Base-by-base conservation (phyloP, 2,797 vertebrate genomes). In the Pangasius sanitwongsei region DNA sequence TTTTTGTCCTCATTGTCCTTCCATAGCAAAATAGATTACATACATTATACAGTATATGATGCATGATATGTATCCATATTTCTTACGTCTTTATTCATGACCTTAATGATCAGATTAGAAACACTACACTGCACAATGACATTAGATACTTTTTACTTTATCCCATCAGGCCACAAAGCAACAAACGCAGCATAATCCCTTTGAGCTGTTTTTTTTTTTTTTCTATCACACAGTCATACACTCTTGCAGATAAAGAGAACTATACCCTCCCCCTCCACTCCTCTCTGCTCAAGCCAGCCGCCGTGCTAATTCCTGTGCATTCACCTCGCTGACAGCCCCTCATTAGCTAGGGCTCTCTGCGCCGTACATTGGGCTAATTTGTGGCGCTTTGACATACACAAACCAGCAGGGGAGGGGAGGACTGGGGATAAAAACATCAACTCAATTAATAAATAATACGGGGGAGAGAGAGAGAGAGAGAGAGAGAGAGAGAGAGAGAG, bases 321-420 rank as follows among this genome's bases (percentile, higher is more conserved):
- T 96, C 95, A 95, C 93, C 94, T 95, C 95, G 91, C 94, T 95
- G 95, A 95, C 95, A 94, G 94, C 90, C 93, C 92, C 95, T 96
- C 95, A 96, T 96, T 96, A 96, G 95, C 94, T 95, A 94, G 90
- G 93, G 94, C 94, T 94, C 90, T 87, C 94, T 94, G 95, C 93
- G 95, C 96, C 94, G 95, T 95, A 96, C 95, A 92, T 95, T 95
- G 95, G 94, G 93, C 95, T 95, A 96, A 96, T 96, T 96, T 95
- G 95, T 94, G 91, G 92, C 90, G 93, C 93, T 96, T 94, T 96
- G 95, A 96, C 96, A 96, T 95, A 96, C 94, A 96, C 94, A 95
- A 95, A 96, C 94, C 95, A 95, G 95, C 94, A 89, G 94, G 94
- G 92, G 91, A 89, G 91, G 80, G 87, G 89, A 90, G 87, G 87